A percentile compares a stretch with the other conserved stretches of the same genome.
phyloP scores from a whole-genome alignment of 2,888 invertebrate species.

The Gryllus longicercus region DNA sequence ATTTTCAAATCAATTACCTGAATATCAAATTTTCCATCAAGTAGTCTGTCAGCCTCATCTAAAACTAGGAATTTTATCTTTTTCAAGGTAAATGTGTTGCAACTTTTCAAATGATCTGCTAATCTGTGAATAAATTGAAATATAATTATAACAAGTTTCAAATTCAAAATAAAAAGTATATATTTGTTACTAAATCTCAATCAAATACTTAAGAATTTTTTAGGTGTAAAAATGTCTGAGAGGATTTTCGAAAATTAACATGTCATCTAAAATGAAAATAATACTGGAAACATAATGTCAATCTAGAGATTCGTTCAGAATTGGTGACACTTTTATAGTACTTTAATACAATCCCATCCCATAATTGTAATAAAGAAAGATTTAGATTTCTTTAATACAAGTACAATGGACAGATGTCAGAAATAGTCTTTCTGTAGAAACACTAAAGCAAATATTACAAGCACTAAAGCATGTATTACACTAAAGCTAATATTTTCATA shows the following conservation, averaged over 20 bases:
- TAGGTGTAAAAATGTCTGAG: neutral
- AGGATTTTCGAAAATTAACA: neutral
- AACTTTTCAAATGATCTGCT: constrained; percentile 87
- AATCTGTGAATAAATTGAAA: constrained; percentile 52
- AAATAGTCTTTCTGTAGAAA: too few species aligned
- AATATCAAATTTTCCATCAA: constrained; percentile 77
- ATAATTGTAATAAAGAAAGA: too few species aligned
- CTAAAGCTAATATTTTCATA: too few species aligned
- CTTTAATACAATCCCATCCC: too few species aligned
- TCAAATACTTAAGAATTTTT: too few species aligned
- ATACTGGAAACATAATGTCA: neutral
- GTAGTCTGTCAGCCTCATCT: constrained; percentile 92
- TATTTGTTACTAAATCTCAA: neutral
- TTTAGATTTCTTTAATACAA: too few species aligned
- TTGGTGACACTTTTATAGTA: too few species aligned
- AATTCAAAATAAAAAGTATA: too few species aligned
- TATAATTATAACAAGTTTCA: neutral
- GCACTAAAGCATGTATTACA: too few species aligned
- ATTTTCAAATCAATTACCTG: constrained; percentile 48
- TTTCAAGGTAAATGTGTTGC: constrained; percentile 74
- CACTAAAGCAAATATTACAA: too few species aligned
- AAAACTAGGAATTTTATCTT: constrained; percentile 82
- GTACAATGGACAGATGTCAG: too few species aligned
- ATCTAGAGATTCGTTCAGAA: too few species aligned
- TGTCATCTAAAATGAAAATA: neutral